phyloP scores from a whole-genome alignment of 2,797 vertebrate genomes.

The Paratrypauchen microcephalus region DNA sequence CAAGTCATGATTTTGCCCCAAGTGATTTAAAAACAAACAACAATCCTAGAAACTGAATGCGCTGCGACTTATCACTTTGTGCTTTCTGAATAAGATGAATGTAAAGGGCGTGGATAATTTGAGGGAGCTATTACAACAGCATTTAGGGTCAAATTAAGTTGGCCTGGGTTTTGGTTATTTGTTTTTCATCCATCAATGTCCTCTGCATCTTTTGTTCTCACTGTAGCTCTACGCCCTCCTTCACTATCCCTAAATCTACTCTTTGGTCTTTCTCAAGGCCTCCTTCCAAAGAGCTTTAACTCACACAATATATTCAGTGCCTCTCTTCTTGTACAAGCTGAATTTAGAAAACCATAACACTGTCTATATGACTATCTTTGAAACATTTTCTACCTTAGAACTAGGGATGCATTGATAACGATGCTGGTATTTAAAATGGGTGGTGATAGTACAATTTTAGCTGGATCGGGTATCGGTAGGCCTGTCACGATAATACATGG shows the following conservation, averaged over 20 bases:
- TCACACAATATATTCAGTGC: neutral
- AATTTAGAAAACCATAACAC: neutral
- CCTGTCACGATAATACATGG: no score
- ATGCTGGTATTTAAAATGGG: no score
- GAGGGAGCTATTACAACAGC: neutral
- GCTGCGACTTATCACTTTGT: constrained; percentile 9
- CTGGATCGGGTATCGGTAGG: no score
- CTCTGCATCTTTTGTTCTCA: neutral
- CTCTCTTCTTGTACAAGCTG: neutral
- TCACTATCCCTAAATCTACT: neutral
- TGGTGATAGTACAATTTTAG: no score
- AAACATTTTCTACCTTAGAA: no score
- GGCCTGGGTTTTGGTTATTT: neutral
- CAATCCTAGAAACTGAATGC: constrained; percentile 18
- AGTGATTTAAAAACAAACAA: constrained; percentile 19
- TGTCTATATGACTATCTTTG: no score
- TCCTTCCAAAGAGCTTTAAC: neutral
- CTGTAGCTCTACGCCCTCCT: neutral
- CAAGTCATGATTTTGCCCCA: constrained; percentile 16
- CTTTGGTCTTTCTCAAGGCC: neutral
- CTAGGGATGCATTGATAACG: no score
- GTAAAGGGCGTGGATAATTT: constrained; percentile 7
- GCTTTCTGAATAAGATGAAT: constrained; percentile 17
- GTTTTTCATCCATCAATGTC: neutral
- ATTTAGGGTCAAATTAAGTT: neutral